Percentiles rank a stretch among this genome's conserved stretches.
These are phyloP conservation scores for Elanoides forficatus DNA, from an alignment of 2,113 vertebrate species.

Conservation along the genomic window DNA sequence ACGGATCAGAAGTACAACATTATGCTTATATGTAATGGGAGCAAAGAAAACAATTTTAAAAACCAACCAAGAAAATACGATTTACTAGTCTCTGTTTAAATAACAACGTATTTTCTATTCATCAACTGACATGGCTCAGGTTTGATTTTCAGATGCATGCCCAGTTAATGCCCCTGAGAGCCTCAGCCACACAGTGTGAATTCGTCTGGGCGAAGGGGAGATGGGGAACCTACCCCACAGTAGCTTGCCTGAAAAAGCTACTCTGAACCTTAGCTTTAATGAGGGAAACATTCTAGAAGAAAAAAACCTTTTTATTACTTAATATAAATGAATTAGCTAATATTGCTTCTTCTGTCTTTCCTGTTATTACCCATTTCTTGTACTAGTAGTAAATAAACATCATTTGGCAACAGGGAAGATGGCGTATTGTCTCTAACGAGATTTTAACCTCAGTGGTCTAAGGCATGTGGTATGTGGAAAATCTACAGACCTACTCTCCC, in stretches of 20 bases:
- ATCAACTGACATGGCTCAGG: not conserved
- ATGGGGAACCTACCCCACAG: not conserved
- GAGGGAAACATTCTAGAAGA: not conserved
- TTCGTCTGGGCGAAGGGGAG: not conserved
- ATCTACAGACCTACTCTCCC: not conserved
- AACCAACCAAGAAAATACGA: not conserved
- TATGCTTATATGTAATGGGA: not conserved
- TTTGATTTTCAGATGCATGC: not conserved
- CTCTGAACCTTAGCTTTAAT: not conserved
- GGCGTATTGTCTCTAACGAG: not conserved
- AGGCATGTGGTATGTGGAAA: not conserved
- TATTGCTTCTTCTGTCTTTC: not conserved
- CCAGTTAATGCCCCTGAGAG: not conserved
- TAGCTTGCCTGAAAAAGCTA: not conserved
- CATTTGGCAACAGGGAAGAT: not conserved
- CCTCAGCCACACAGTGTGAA: not conserved
- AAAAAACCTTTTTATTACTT: not conserved
- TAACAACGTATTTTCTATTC: not conserved
- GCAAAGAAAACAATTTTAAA: not conserved
- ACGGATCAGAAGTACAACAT: not conserved
- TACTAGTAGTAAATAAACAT: not conserved
- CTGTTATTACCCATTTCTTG: not conserved
- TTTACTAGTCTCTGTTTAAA: not conserved
- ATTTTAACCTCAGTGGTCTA: not conserved
- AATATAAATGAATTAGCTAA: not conserved